Conservation (phyloP, 92 coral and sea anemone genomes). For the Anthopleura xanthogrammica region DNA sequence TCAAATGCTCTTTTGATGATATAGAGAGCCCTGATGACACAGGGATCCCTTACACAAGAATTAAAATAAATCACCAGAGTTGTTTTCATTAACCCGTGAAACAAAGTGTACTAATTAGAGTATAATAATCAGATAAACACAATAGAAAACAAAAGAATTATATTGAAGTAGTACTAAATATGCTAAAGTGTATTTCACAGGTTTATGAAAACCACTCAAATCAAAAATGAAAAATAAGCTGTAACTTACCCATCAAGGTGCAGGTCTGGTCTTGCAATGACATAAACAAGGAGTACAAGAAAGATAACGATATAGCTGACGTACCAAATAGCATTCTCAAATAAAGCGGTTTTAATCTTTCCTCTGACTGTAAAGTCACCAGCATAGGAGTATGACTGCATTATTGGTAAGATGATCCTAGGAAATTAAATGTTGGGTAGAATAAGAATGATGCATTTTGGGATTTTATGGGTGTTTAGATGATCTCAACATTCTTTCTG, state of each 20-base stretch:
- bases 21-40: too few species aligned
- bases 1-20: too few species aligned
- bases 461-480: neutral
- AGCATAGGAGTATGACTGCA: conserved; percentile 99
- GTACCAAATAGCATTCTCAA: conserved; percentile 97
- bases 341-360: conserved; percentile 92
- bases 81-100: too few species aligned
- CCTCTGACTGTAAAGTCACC: conserved; percentile 98
- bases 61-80: neutral
- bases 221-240: neutral
- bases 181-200: too few species aligned
- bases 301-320: conserved; percentile 93
- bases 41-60: too few species aligned
- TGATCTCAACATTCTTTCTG: neutral
- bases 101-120: too few species aligned
- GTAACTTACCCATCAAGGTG: conserved; percentile 85
- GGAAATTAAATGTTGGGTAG: neutral
- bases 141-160: too few species aligned
- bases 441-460: neutral
- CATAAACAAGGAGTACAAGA: conserved; percentile 82
- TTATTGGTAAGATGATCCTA: conserved; percentile 92
- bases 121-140: too few species aligned
- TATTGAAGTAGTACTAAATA: too few species aligned
- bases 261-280: conserved; percentile 80
- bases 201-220: too few species aligned